Percentiles rank a stretch among this genome's conserved stretches.
Evolutionary conservation across 2,113 vertebrate genomes (phyloP).

Genomic region (Tupaia chinensis): DNA sequence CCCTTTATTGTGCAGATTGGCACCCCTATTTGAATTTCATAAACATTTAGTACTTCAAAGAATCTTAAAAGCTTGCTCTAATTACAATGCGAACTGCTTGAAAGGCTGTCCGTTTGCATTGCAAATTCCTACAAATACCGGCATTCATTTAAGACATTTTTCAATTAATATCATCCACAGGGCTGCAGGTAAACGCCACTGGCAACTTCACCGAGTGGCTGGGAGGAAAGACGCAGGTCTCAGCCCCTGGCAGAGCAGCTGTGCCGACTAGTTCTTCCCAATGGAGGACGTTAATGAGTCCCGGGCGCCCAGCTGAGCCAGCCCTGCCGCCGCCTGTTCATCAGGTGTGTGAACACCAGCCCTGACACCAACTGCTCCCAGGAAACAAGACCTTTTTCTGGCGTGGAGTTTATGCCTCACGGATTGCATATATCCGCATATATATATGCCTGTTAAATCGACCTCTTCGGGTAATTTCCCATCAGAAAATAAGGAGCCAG

Average conservation of each 20-base stretch:
- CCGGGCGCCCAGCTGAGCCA: not conserved
- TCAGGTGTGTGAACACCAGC: not conserved
- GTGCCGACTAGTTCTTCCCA: slow-evolving; percentile 15
- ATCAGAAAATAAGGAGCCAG: no score
- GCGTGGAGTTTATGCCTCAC: not conserved
- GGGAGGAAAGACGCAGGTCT: not conserved
- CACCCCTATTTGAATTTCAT: slow-evolving; percentile 97
- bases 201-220: not conserved
- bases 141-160: slow-evolving; percentile 93
- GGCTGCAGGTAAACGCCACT: slow-evolving; percentile 58
- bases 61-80: slow-evolving; percentile 93
- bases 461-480: no score
- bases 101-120: slow-evolving; percentile 95
- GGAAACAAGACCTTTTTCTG: not conserved
- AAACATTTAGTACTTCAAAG: slow-evolving; percentile 97
- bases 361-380: not conserved
- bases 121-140: slow-evolving; percentile 93
- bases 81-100: slow-evolving; percentile 91
- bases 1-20: slow-evolving; percentile 95
- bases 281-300: slow-evolving; percentile 35
- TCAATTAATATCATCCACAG: slow-evolving; percentile 84
- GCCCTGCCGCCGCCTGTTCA: not conserved
- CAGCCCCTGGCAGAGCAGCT: not conserved
- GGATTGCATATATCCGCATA: no score
- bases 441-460: no score